Conservation (phyloP, 37 sponge, comb jelly and placozoan species). For the Cladorhizidae sp. region DNA sequence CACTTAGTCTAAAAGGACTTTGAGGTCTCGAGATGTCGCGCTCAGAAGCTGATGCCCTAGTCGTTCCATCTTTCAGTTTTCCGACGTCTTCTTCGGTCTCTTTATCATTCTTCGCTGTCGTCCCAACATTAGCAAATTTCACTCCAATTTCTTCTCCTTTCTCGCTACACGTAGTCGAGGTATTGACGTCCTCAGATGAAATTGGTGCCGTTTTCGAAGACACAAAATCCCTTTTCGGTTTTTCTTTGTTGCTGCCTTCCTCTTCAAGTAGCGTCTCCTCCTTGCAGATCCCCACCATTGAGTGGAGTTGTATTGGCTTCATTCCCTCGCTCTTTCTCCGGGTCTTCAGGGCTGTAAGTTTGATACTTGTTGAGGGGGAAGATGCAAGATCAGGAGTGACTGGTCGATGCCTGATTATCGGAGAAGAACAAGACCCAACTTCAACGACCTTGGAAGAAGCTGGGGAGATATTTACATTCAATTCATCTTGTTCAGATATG, state of each 20-base stretch:
- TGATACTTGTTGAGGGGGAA: not conserved
- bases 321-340: constrained; percentile 47
- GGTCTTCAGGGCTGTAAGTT: not conserved
- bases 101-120: not conserved
- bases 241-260: not conserved
- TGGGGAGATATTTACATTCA: no score
- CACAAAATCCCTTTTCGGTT: not conserved
- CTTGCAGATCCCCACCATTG: not conserved
- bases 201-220: not conserved
- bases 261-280: constrained; percentile 12
- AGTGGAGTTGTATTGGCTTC: constrained; percentile 1
- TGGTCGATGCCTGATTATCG: constrained; percentile 6
- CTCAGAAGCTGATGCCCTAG: no score
- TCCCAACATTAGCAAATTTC: not conserved
- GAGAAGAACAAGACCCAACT: no score
- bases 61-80: no score
- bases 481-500: no score
- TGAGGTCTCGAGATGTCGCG: not conserved
- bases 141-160: not conserved
- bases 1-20: not conserved
- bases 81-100: not conserved
- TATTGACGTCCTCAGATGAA: not conserved
- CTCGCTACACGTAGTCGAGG: not conserved
- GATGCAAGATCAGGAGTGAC: constrained; percentile 3
- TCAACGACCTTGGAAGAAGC: no score